Conservation (phyloP, 2,113 vertebrate species). For the Dicentrarchus labrax region DNA sequence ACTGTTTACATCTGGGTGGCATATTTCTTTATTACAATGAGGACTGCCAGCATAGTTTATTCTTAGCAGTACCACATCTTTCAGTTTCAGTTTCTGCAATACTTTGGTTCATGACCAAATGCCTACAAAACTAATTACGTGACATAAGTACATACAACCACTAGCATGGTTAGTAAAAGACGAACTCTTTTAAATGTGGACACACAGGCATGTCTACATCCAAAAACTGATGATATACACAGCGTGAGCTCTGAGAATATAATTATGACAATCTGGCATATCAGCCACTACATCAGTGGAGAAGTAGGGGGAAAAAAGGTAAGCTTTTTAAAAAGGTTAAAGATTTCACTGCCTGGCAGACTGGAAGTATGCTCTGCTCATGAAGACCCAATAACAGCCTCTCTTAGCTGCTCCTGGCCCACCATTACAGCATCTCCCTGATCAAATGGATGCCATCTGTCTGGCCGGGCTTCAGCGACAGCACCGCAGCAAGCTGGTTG, state of each 20-base stretch:
- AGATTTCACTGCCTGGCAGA: slow-evolving; percentile 62
- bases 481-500: slow-evolving; percentile 53
- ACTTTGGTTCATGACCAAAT: not conserved
- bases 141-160: not conserved
- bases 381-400: slow-evolving; percentile 64
- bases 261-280: slow-evolving; percentile 8
- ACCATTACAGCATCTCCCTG: slow-evolving; percentile 66
- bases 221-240: slow-evolving; percentile 30
- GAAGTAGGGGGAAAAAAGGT: slow-evolving; percentile 15
- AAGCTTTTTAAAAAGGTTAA: slow-evolving; percentile 69
- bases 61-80: not conserved
- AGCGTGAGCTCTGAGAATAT: slow-evolving; percentile 12
- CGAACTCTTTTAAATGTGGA: not conserved
- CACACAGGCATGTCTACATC: not conserved
- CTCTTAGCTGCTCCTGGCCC: slow-evolving; percentile 66
- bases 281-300: slow-evolving; percentile 35
- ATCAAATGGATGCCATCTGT: slow-evolving; percentile 83
- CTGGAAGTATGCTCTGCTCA: slow-evolving; percentile 44
- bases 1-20: not conserved
- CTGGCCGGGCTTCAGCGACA: slow-evolving; percentile 56
- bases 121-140: not conserved
- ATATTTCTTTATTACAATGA: not conserved
- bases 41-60: not conserved
- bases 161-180: not conserved
- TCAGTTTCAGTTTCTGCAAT: not conserved